These are phyloP conservation scores for Lycaena phlaeas DNA, from an alignment of 2,888 invertebrate species.

Conservation along the genomic window DNA sequence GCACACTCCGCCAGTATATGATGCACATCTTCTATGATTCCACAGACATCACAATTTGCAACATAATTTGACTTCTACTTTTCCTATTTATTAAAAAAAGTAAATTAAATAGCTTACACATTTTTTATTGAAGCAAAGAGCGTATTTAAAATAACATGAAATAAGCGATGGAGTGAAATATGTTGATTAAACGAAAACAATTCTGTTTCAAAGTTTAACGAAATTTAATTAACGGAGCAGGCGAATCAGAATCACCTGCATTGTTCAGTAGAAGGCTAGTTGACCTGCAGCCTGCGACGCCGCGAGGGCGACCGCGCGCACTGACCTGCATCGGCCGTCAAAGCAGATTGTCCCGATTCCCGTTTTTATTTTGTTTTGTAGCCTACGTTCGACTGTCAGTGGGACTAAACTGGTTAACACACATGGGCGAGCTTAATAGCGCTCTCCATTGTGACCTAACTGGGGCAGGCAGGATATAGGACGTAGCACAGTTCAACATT, in stretches of 20 bases:
- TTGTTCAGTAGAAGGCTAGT: neutral
- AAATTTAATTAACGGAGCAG: neutral
- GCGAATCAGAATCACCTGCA: neutral
- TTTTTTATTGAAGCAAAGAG: no score
- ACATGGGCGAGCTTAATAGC: conserved; percentile 57
- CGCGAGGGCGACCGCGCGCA: conserved; percentile 19
- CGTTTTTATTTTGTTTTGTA: conserved; percentile 41
- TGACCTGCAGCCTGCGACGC: no score
- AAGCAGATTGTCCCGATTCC: conserved; percentile 26
- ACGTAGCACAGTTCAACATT: conserved; percentile 26
- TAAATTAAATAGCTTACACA: no score
- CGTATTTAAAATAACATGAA: no score
- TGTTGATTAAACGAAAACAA: neutral
- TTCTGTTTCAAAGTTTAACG: neutral
- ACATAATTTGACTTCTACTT: no score
- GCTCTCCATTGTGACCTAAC: conserved; percentile 41
- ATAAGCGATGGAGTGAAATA: no score
- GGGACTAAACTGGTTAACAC: conserved; percentile 56
- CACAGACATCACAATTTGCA: no score
- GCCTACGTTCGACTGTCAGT: conserved; percentile 39
- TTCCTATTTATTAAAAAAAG: no score
- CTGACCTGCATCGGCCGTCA: conserved; percentile 16
- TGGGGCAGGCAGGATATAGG: conserved; percentile 29
- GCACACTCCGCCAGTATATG: no score
- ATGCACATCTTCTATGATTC: no score